These are phyloP conservation scores for Drosophila pandora DNA, from an alignment of 1,140 invertebrate species.

Conservation along the genomic window DNA sequence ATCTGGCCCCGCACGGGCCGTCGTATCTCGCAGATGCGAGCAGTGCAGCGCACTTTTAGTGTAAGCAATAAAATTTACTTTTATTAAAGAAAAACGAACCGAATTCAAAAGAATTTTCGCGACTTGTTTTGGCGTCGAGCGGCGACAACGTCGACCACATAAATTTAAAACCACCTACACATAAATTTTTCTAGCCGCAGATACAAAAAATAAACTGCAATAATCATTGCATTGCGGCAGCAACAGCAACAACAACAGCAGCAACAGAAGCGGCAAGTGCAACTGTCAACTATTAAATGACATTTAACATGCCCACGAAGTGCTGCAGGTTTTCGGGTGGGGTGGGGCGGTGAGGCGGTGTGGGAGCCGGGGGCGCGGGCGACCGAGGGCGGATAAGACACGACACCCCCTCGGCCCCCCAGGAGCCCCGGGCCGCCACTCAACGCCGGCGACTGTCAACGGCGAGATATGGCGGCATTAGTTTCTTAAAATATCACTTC, in stretches of 20 bases:
- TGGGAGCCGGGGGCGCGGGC: background rate
- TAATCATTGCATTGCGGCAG: slow-evolving; percentile 54
- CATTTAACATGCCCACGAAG: slow-evolving; percentile 78
- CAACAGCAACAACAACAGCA: slow-evolving; percentile 44
- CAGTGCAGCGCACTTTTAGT: slow-evolving; percentile 58
- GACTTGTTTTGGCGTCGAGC: slow-evolving; percentile 65
- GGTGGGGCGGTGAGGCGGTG: too few relatives aligned
- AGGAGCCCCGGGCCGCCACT: background rate
- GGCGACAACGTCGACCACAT: slow-evolving; percentile 70
- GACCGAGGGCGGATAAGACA: slow-evolving; percentile 19
- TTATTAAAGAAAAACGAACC: slow-evolving; percentile 81
- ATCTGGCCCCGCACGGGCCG: slow-evolving; percentile 16
- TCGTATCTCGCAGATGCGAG: slow-evolving; percentile 6
- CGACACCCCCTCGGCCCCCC: background rate
- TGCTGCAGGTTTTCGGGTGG: background rate
- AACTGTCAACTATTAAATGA: slow-evolving; percentile 82
- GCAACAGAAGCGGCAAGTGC: slow-evolving; percentile 52
- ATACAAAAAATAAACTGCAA: slow-evolving; percentile 67
- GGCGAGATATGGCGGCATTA: slow-evolving; percentile 45
- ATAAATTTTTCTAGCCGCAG: slow-evolving; percentile 57
- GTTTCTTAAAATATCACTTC: slow-evolving; percentile 81
- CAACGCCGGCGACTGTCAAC: slow-evolving; percentile 33
- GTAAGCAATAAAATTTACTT: slow-evolving; percentile 81
- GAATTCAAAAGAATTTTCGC: slow-evolving; percentile 80
- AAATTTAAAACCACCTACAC: slow-evolving; percentile 72